Base-by-base conservation (phyloP, 1,140 invertebrate genomes). In the Diuraphis noxia region DNA sequence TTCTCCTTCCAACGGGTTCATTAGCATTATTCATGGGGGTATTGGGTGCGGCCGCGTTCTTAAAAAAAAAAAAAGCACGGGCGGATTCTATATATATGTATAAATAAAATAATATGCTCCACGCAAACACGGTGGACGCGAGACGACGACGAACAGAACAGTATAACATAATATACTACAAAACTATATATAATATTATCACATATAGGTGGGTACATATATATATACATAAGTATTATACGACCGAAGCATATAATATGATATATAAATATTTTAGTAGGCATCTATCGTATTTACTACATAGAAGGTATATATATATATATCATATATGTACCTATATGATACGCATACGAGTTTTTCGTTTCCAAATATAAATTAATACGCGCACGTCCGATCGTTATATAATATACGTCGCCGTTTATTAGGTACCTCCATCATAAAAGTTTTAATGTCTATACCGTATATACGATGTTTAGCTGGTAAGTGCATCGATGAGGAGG, bases 31-130 rank as follows among this genome's bases (percentile, higher is more conserved):
- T 90, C 88, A 90, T 79, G 88, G 72, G 63, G 88, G 88, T 81
- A 89, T 90, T 90, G 88, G 88, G 88, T 90, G 88, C 88, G 88
- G 88, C 41, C n/a, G 72, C n/a, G 72, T 90, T 90, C 88, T 90
- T 79, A 77, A 90, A 89, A 46, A 46, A 77, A 90, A 89, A 46
- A 46, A 72, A 88, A 90, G 56, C 40, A 89, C 88, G n/a, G 84
- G n/a, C 84, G 43, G 41, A 85, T 85, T n/a, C n/a, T n/a, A n/a
- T 85, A 79, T n/a, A 38, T 7, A 90, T 38, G 19, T 36, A 88
- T 86, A 88, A 36, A 88, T 56, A 56, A 88, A 36, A 56, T 56
- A 34, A 88, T n/a, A n/a, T 88, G 36, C 30, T 7, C 79, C 17
- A 90, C n/a, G n/a, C 30, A 84, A 17, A 36, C n/a, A 77, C n/a